These are phyloP conservation scores for Chironomus tentans DNA, from an alignment of 2,888 invertebrate genomes.

Conservation along the genomic window DNA sequence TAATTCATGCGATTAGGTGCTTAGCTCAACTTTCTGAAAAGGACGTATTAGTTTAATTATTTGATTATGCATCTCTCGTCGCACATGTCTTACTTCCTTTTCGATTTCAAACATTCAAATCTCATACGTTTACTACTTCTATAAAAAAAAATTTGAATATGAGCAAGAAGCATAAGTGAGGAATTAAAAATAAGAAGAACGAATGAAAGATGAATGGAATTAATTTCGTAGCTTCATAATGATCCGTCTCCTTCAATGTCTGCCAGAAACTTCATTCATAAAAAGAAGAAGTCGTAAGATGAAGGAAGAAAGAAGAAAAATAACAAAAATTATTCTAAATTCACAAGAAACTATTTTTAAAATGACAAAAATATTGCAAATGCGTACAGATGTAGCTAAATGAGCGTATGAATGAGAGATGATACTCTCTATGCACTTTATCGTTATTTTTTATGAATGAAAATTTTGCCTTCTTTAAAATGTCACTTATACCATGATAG, in stretches of 20 bases:
- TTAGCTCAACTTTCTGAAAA: not conserved
- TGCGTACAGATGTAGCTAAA: not conserved
- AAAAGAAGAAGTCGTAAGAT: not conserved
- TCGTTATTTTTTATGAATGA: slow-evolving; percentile 20
- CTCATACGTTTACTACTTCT: not conserved
- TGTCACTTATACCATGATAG: not conserved
- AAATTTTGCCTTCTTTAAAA: not conserved
- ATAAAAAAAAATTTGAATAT: not conserved
- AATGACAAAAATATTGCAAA: slow-evolving; percentile 12
- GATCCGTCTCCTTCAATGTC: not conserved
- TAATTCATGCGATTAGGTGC: not conserved
- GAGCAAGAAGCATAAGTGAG: not conserved
- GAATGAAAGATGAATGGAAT: not conserved
- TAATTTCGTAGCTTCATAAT: not conserved
- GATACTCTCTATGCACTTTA: too few relatives aligned
- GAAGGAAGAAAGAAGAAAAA: not conserved
- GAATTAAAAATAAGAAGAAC: too few relatives aligned
- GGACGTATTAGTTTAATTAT: not conserved
- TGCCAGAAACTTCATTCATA: not conserved
- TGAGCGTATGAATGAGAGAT: not conserved
- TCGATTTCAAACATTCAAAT: not conserved
- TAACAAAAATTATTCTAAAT: not conserved
- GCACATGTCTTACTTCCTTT: not conserved
- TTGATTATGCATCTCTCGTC: not conserved
- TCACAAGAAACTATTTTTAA: slow-evolving; percentile 21